Percentiles rank a stretch among this genome's conserved stretches.
These are phyloP conservation scores for Misgurnus mizolepis DNA, from an alignment of 2,113 vertebrate species.

Conservation along the genomic window DNA sequence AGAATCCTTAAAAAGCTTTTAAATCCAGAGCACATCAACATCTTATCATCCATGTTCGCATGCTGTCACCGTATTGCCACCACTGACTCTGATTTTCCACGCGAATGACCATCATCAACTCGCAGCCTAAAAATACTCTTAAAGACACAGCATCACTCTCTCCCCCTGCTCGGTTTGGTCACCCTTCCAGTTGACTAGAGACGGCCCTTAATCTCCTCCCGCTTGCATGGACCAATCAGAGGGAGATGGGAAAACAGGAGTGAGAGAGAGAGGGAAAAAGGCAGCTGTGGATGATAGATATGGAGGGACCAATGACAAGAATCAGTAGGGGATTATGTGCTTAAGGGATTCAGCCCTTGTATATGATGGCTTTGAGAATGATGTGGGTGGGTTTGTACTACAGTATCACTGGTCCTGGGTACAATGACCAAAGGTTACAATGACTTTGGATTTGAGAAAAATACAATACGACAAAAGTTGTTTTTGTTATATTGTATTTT, in stretches of 20 bases:
- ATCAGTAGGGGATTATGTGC: slow-evolving; percentile 44
- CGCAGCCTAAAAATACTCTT: slow-evolving; percentile 80
- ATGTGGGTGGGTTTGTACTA: slow-evolving; percentile 11
- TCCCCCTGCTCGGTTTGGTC: slow-evolving; percentile 20
- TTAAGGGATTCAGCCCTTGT: slow-evolving; percentile 38
- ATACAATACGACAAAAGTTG: too few species aligned
- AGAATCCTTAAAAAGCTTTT: slow-evolving; percentile 10
- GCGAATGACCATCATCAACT: slow-evolving; percentile 73
- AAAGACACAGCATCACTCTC: slow-evolving; percentile 68
- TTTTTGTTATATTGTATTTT: too few species aligned
- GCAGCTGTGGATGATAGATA: slow-evolving; percentile 46
- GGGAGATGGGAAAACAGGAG: slow-evolving; percentile 64
- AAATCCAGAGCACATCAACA: slow-evolving; percentile 54
- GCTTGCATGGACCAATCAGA: slow-evolving; percentile 58
- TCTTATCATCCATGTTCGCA: slow-evolving; percentile 65
- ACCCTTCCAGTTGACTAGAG: slow-evolving; percentile 54
- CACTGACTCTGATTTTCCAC: slow-evolving; percentile 69
- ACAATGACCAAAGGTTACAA: not conserved
- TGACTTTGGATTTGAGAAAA: too few species aligned
- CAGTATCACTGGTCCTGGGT: not conserved
- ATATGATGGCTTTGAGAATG: slow-evolving; percentile 19
- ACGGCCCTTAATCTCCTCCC: slow-evolving; percentile 63
- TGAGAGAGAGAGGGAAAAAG: slow-evolving; percentile 48
- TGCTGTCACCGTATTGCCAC: slow-evolving; percentile 64
- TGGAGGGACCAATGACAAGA: slow-evolving; percentile 28